A percentile compares a stretch with the other conserved stretches of the same genome.
phyloP scores from a whole-genome alignment of 2,797 vertebrate species.

The Sebastes taczanowskii region DNA sequence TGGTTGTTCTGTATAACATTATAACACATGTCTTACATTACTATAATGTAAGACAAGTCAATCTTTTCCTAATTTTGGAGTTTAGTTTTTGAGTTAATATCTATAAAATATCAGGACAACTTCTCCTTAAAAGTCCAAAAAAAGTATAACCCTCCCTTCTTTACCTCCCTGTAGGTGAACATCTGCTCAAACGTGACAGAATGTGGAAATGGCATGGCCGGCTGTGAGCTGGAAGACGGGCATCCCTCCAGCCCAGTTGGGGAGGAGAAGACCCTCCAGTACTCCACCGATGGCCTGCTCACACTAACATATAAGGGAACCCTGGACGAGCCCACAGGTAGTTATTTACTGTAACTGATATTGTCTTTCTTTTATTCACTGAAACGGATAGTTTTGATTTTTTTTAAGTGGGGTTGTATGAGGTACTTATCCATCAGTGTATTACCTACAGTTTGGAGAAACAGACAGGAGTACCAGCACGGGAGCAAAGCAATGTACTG shows the following conservation, averaged over 20 bases:
- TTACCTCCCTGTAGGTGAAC: constrained; percentile 83
- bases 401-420: not conserved
- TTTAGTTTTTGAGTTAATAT: not conserved
- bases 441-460: not conserved
- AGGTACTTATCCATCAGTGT: not conserved
- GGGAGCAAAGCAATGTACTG: no score
- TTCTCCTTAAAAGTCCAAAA: not conserved
- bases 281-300: constrained; percentile 88
- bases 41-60: not conserved
- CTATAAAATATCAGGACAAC: not conserved
- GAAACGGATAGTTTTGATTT: not conserved
- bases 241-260: constrained; percentile 77
- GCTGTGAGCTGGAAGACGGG: constrained; percentile 84
- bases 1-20: not conserved
- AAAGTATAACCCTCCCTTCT: not conserved
- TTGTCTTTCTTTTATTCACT: not conserved
- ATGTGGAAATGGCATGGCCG: constrained; percentile 81
- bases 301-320: constrained; percentile 88
- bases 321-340: constrained; percentile 75
- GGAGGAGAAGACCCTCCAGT: constrained; percentile 83
- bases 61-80: not conserved
- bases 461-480: not conserved
- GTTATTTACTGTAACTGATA: not conserved
- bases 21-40: not conserved
- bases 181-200: constrained; percentile 81